Evolutionary conservation across 2,888 invertebrate species (phyloP).

Genomic region (Caenorhabditis becei): DNA sequence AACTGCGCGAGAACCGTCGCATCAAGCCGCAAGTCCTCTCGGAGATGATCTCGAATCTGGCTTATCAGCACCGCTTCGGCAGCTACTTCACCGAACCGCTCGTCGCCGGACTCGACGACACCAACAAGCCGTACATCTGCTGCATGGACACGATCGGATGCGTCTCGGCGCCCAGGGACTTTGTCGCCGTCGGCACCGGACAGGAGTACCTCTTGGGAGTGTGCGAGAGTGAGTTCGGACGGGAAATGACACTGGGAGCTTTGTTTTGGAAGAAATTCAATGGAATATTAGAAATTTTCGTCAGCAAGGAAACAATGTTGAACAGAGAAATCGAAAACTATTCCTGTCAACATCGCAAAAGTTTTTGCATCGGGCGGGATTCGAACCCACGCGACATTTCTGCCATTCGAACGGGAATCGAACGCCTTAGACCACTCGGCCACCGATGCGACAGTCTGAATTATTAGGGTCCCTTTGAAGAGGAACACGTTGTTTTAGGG

Average conservation of each 20-base stretch:
- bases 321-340: no score
- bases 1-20: conserved; percentile 92
- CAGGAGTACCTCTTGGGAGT: conserved; percentile 86
- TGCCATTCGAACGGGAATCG: no score
- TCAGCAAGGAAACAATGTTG: no score
- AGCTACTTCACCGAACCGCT: conserved; percentile 98
- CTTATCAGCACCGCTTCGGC: conserved; percentile 95
- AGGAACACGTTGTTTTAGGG: not conserved
- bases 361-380: no score
- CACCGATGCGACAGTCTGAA: no score
- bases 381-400: no score
- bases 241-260: no score
- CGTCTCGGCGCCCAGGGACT: conserved; percentile 87
- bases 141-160: conserved; percentile 95
- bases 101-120: conserved; percentile 91
- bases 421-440: no score
- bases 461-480: not conserved
- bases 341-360: no score
- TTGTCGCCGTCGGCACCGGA: conserved; percentile 98
- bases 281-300: no score
- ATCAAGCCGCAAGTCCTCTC: conserved; percentile 93
- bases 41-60: conserved; percentile 93
- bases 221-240: conserved; percentile 90
- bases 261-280: no score
- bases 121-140: conserved; percentile 86